These are phyloP conservation scores for Camponotus vicinus DNA, from an alignment of 1,140 invertebrate genomes.

Conservation along the genomic window DNA sequence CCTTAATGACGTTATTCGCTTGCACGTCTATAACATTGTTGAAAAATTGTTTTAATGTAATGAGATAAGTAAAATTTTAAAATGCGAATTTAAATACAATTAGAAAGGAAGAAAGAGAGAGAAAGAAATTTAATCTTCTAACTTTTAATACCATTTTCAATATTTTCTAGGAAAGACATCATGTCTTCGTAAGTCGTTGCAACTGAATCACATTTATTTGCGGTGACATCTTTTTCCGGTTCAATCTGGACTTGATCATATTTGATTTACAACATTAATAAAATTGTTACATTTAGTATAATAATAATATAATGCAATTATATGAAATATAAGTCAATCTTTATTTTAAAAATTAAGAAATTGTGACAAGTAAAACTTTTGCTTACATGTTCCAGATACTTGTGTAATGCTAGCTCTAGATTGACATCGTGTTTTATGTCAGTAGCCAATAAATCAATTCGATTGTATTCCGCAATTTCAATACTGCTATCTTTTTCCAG, in stretches of 20 bases:
- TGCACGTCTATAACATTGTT: not conserved
- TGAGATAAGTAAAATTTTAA: not conserved
- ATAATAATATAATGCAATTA: constrained; percentile 27
- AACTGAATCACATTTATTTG: constrained; percentile 33
- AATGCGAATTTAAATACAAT: constrained; percentile 2
- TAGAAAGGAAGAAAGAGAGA: too few species aligned
- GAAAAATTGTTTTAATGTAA: not conserved
- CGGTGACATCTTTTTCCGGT: constrained; percentile 78
- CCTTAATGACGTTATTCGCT: not conserved
- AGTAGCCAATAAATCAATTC: constrained; percentile 1
- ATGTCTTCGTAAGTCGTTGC: constrained; percentile 81
- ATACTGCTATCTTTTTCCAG: constrained; percentile 74
- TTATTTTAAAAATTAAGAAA: constrained; percentile 32
- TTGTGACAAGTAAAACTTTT: constrained; percentile 19
- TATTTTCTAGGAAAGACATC: constrained; percentile 78
- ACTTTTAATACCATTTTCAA: constrained; percentile 74
- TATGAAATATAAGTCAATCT: constrained; percentile 19
- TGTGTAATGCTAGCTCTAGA: not conserved
- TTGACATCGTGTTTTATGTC: constrained; percentile 29
- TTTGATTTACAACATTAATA: not conserved
- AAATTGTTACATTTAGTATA: constrained; percentile 25
- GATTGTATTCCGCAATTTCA: constrained; percentile 36
- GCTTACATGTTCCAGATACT: constrained; percentile 63
- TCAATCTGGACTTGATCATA: constrained; percentile 68
- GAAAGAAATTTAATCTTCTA: not conserved